Evolutionary conservation across 2,113 vertebrate species (phyloP).

Genomic region (Lasiurus cinereus): DNA sequence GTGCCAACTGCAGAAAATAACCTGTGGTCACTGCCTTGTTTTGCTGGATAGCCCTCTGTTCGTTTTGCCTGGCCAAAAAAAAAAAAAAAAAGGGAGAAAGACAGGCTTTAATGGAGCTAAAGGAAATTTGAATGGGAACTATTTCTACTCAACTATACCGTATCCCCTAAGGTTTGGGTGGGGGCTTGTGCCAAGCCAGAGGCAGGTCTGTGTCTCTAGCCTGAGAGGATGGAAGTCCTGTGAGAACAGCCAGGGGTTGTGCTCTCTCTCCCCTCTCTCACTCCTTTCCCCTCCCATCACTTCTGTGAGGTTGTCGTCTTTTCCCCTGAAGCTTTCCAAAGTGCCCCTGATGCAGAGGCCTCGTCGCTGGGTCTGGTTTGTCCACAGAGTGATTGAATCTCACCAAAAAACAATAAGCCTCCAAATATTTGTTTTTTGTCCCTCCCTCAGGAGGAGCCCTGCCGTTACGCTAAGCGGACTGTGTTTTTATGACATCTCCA

Average conservation of each 20-base stretch:
- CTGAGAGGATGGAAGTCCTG: background rate
- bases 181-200: background rate
- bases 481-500: slow-evolving; percentile 38
- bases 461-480: background rate
- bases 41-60: background rate
- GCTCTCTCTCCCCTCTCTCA: background rate
- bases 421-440: background rate
- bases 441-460: background rate
- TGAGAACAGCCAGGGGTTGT: background rate
- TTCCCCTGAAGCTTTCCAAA: background rate
- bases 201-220: background rate
- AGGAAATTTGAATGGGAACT: background rate
- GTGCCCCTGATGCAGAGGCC: background rate
- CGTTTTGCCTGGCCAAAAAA: background rate
- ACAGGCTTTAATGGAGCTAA: slow-evolving; percentile 9
- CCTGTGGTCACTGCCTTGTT: slow-evolving; percentile 28
- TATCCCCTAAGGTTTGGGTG: background rate
- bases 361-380: background rate
- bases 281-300: background rate
- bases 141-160: background rate
- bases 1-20: slow-evolving; percentile 34
- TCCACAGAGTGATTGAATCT: background rate
- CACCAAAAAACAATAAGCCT: background rate
- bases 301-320: slow-evolving; percentile 11
- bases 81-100: background rate